Evolutionary conservation across 2,888 invertebrate genomes (phyloP), one percentile per base, ranked within the genome.

Genomic region (Drosophila acutilabella): DNA sequence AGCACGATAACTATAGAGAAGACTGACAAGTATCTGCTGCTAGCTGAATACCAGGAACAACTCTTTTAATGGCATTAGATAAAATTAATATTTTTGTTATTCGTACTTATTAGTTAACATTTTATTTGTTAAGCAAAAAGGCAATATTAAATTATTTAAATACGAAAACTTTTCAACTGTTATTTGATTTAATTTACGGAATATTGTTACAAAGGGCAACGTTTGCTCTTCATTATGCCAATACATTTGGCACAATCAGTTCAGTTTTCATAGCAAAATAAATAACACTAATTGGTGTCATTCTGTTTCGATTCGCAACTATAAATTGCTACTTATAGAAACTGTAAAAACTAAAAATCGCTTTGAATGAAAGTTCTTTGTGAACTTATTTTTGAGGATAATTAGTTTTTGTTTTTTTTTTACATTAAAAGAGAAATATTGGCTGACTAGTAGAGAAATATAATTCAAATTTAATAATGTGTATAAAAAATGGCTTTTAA

Each of bases 301-400:
- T 53, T 53, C 30, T 30, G 16, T 16, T 30, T 51, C 30, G 41
- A 26, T 53, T 42, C 26, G 8, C 1, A 38, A 23, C 38, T 20
- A 18, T 8, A 38, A 51, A 20, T 51, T 18, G 10, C 36, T 20
- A 38, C 20, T 38, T 38, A 26, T 16, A 2, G 1, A 23, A 51
- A 14, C 23, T 23, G 11, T 14, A 0, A 13, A 36, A 20, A 36
- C 18, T 8, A 33, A 18, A 18, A 16, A 7, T 13, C 8, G 13
- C 13, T 18, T 18, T 18, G 33, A 16, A 14, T 33, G 13, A 11
- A 6, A 50, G 18, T 33, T 16, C 5, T 2, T 16, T 48, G 16
- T 13, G 5, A 1, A 3, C 26, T 47, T 45, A n/a, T 14, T 23
- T 45, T 26, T 45, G 45, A 4, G 7, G 8, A n/a, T 26, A 45